Evolutionary conservation across 2,113 vertebrate species (phyloP), one percentile per base, ranked within the genome.

Genomic region (Gobio gobio): DNA sequence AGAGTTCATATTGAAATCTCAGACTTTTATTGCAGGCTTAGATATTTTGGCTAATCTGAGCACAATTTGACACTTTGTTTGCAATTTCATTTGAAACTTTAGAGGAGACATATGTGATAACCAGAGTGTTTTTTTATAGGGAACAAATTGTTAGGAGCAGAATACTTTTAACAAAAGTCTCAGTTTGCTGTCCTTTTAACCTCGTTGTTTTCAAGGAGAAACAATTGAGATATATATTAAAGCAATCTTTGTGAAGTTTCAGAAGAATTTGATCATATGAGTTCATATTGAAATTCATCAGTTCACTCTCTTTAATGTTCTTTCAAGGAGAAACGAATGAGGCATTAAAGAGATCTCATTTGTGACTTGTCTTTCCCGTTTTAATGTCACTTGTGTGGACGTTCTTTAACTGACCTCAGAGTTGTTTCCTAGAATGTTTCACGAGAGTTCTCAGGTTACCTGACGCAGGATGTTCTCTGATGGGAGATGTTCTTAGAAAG

Each of bases 401-500:
- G 13, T 3, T 33, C 7, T 22, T 33, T 20, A 33, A 29, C 26
- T 36, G 14, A 76, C 74, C 47, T 12, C 43, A 5, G 9, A 76
- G 74, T 33, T 8, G 51, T 68, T 81, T 81, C 45, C 45, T 20
- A 43, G 29, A 78, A 78, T n/a, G 22, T 54, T 56, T 51, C 74
- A 10, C 18, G 13, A 45, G 58, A 1, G 40, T 64, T 68, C 78
- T 66, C 61, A 64, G 20, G 61, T 81, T 54, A 54, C 20, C 61
- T 36, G 61, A 51, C 10, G 10, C 45, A 64, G 78, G 66, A 51
- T 81, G 79, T 33, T 49, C 68, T 12, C 33, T 79, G 68, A 82
- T 26, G 33, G 49, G 13, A 77, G 85, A 86, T 66, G 51, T 74
- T 10, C 36, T 26, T 29, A 59, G 86, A 80, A 61, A 85, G 40